Evolutionary conservation across 2,797 vertebrate genomes (phyloP), one percentile per base, ranked within the genome.

Genomic region (Sebastes oblongus): DNA sequence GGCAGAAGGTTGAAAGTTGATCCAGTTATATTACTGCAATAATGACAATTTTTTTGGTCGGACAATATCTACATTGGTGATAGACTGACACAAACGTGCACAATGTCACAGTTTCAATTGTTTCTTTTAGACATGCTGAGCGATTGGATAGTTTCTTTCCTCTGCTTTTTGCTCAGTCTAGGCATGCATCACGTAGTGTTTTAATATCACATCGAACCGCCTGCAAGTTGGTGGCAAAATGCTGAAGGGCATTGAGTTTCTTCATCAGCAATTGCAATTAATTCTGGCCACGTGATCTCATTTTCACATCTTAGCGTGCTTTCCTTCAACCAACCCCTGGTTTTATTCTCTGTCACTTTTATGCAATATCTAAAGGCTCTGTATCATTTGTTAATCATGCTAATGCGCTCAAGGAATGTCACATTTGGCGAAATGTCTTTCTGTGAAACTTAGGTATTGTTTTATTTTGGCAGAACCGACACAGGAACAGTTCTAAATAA

Each of bases 251-350:
- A 59, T 2, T 22, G 46, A 66, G 81, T 56, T 56, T 34, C 25
- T 62, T 69, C 30, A 6, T 68, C 68, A 29, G 65, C 16, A 13
- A 9, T 29, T 72, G 42, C 25, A 36, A 73, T 66, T 46, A 50
- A 71, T 81, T 62, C 68, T 69, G 24, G 11, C 36, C 3, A 8
- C 25, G 22, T 22, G 42, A 60, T 73, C 55, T 74, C n/a, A 55
- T 77, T 80, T 80, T 74, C 32, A 72, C 34, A 79, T 56, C 58
- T 71, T 66, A 7, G 14, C 25, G 24, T 6, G 8, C 54, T 27
- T 52, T 58, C 13, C 32, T 29, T 18, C n/a, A 61, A 18, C 58
- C 14, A n/a, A 54, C 50, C 14, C 12, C 32, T 58, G 56, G 8
- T 74, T 59, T 69, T 55, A 30, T 73, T 55, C 22, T 56, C 42